Evolutionary conservation across 2,888 invertebrate species (phyloP).

Genomic region (Cosmia pyralina): DNA sequence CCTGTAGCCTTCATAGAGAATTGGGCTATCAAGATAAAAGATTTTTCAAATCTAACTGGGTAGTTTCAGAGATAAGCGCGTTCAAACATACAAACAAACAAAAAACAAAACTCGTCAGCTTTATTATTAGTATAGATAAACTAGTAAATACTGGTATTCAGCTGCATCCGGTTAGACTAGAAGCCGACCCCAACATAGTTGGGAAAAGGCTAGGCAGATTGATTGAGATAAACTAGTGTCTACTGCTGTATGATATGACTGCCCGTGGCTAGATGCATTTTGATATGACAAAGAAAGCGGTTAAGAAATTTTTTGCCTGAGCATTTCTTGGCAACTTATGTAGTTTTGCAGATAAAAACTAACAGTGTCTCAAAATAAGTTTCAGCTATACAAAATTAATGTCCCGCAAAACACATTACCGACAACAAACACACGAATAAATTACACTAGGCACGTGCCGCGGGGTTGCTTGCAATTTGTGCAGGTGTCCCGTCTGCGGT

Average conservation of each 20-base stretch:
- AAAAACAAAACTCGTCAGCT: no score
- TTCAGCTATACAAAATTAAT: constrained; percentile 43
- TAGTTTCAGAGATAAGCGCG: no score
- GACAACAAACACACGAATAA: constrained; percentile 57
- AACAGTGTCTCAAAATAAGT: constrained; percentile 20
- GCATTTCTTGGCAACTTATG: neutral
- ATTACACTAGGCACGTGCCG: constrained; percentile 61
- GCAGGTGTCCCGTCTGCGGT: constrained; percentile 66
- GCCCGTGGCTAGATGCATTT: neutral
- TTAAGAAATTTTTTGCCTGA: neutral
- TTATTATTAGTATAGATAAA: no score
- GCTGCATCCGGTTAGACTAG: no score
- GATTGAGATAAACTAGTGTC: no score
- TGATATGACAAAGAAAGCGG: neutral
- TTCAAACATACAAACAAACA: no score
- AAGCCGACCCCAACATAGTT: no score
- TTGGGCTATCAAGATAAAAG: no score
- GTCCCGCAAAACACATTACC: constrained; percentile 47
- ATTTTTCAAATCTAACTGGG: no score
- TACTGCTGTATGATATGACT: neutral
- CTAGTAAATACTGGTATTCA: no score
- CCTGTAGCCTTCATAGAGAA: no score
- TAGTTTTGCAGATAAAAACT: neutral
- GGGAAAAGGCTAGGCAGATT: no score
- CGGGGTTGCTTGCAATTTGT: constrained; percentile 71